Percentiles rank a stretch among this genome's conserved stretches.
phyloP scores from a whole-genome alignment of 2,113 vertebrate genomes.

The Scalopus aquaticus region DNA sequence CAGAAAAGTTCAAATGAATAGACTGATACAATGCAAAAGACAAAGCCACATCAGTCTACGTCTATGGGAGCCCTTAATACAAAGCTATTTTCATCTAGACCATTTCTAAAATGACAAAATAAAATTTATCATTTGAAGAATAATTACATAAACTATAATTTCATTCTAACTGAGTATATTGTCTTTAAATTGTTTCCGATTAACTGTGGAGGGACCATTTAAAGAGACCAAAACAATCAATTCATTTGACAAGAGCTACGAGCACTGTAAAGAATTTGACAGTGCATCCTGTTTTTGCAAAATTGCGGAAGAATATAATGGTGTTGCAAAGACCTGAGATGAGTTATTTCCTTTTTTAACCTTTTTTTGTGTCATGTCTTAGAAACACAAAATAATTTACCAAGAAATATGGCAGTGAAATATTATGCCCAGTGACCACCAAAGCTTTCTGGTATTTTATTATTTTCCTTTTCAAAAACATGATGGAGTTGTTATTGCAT shows the following conservation, averaged over 20 bases:
- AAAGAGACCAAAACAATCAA: slow-evolving; percentile 23
- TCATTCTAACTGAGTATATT: slow-evolving; percentile 32
- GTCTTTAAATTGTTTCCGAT: slow-evolving; percentile 54
- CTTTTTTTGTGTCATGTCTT: not conserved
- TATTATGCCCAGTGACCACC: not conserved
- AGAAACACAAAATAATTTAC: slow-evolving; percentile 32
- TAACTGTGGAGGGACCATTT: not conserved
- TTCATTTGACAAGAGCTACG: slow-evolving; percentile 38
- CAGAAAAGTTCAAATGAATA: slow-evolving; percentile 29
- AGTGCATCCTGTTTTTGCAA: slow-evolving; percentile 6
- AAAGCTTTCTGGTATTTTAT: not conserved
- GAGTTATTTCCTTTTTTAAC: slow-evolving; percentile 13
- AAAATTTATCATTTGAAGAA: slow-evolving; percentile 60
- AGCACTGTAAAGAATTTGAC: not conserved
- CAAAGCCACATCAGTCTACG: slow-evolving; percentile 14
- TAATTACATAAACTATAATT: slow-evolving; percentile 48
- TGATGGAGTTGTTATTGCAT: not conserved
- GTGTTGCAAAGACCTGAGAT: not conserved
- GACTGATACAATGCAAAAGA: slow-evolving; percentile 29
- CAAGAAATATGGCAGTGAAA: not conserved
- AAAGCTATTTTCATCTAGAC: slow-evolving; percentile 24
- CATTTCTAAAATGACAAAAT: slow-evolving; percentile 52
- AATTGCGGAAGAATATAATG: not conserved
- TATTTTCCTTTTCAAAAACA: not conserved
- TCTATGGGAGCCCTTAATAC: slow-evolving; percentile 1